A percentile compares a stretch with the other conserved stretches of the same genome.
These are phyloP conservation scores for Dinothrombium tinctorium DNA, from an alignment of 1,140 invertebrate genomes.

Conservation along the genomic window DNA sequence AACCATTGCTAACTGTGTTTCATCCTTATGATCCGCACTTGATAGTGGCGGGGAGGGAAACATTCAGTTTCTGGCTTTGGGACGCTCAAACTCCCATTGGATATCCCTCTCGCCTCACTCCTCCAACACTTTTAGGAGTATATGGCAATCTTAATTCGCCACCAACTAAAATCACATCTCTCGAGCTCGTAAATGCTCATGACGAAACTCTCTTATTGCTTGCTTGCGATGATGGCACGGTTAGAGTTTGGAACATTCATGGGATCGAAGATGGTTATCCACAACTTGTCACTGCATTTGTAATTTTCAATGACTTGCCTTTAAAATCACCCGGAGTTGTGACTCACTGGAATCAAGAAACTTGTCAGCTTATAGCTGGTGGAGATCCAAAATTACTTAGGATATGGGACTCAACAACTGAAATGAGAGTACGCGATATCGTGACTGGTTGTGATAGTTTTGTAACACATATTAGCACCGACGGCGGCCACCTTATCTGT, in stretches of 20 bases:
- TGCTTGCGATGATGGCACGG: conserved; percentile 44
- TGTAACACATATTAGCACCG: conserved; percentile 32
- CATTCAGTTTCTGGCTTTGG: conserved; percentile 29
- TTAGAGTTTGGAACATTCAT: conserved; percentile 38
- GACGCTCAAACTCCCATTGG: background rate
- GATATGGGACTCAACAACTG: conserved; percentile 63
- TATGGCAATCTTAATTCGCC: conserved; percentile 21
- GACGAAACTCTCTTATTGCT: conserved; percentile 45
- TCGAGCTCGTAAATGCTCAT: conserved; percentile 73
- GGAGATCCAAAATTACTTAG: conserved; percentile 43
- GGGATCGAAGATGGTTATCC: conserved; percentile 16
- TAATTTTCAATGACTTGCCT: conserved; percentile 42
- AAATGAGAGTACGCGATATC: conserved; percentile 50
- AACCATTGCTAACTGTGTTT: conserved; percentile 50
- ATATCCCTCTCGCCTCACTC: conserved; percentile 1
- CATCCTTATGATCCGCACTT: conserved; percentile 72
- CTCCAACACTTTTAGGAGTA: conserved; percentile 17
- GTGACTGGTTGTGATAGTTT: conserved; percentile 44
- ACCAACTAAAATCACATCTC: conserved; percentile 38
- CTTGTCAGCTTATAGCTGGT: conserved; percentile 35
- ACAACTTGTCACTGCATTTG: conserved; percentile 49
- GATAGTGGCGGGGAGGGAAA: conserved; percentile 58
- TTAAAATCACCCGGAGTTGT: conserved; percentile 28
- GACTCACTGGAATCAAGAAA: conserved; percentile 51
- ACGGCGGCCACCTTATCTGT: conserved; percentile 30